These are phyloP conservation scores for Drosophila bunnanda DNA, from an alignment of 2,888 invertebrate genomes.

Conservation along the genomic window DNA sequence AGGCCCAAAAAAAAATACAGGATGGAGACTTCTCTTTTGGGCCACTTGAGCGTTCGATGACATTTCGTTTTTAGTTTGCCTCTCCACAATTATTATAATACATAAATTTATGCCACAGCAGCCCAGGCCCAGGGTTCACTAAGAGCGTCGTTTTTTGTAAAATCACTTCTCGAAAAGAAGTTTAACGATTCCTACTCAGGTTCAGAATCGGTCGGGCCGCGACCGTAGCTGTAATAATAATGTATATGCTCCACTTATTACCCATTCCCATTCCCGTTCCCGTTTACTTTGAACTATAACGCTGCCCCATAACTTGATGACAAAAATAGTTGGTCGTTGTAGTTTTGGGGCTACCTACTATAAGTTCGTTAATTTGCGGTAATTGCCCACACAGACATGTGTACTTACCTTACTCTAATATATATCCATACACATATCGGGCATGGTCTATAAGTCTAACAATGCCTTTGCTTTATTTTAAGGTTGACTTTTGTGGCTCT, in stretches of 20 bases:
- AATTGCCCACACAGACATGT: conserved; percentile 50
- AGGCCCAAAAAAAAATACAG: neutral
- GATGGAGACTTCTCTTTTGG: conserved; percentile 29
- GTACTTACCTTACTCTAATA: neutral
- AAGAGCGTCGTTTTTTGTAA: conserved; percentile 38
- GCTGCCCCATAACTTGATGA: conserved; percentile 49
- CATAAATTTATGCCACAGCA: conserved; percentile 67
- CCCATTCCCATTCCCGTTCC: conserved; percentile 15
- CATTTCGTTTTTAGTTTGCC: conserved; percentile 75
- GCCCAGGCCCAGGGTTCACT: neutral
- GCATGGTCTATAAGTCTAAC: conserved; percentile 49
- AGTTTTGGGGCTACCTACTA: conserved; percentile 32
- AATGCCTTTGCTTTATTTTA: conserved; percentile 77
- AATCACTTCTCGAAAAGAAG: conserved; percentile 54
- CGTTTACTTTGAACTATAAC: conserved; percentile 66
- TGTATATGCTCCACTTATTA: conserved; percentile 37
- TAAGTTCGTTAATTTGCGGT: conserved; percentile 68
- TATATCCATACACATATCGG: conserved; percentile 33
- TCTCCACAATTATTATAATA: conserved; percentile 75
- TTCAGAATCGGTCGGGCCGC: conserved; percentile 30
- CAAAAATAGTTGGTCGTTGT: conserved; percentile 55
- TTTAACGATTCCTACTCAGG: conserved; percentile 63
- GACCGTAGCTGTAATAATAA: conserved; percentile 37
- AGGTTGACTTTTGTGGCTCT: conserved; percentile 60
- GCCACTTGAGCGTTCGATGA: conserved; percentile 82